These are phyloP conservation scores for Peromyscus polionotus DNA, from an alignment of 2,113 vertebrate species.

Conservation along the genomic window DNA sequence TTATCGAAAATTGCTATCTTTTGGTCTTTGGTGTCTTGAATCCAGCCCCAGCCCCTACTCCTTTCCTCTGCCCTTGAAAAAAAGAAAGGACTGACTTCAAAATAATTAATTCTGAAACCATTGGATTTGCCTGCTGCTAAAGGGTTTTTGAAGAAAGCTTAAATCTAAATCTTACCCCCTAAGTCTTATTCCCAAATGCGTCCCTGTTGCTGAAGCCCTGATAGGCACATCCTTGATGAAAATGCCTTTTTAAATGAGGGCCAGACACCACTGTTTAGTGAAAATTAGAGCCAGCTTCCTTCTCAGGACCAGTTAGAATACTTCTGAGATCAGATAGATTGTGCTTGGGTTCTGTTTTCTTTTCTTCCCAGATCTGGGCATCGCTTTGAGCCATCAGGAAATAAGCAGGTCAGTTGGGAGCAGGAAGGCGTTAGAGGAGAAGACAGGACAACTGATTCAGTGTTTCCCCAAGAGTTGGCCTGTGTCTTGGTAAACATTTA, in stretches of 20 bases:
- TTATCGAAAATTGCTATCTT: slow-evolving; percentile 57
- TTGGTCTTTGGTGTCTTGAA: slow-evolving; percentile 54
- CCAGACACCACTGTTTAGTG: slow-evolving; percentile 81
- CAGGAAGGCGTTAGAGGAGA: not conserved
- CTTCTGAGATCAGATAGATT: slow-evolving; percentile 69
- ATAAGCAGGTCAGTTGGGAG: not conserved
- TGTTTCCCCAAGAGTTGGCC: not conserved
- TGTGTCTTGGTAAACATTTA: not conserved
- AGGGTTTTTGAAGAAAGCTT: slow-evolving; percentile 79
- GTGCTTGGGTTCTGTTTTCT: slow-evolving; percentile 53
- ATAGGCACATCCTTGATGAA: slow-evolving; percentile 78
- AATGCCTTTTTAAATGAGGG: slow-evolving; percentile 81
- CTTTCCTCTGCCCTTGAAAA: slow-evolving; percentile 54
- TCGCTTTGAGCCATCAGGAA: slow-evolving; percentile 55
- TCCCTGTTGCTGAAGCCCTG: slow-evolving; percentile 71
- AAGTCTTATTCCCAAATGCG: slow-evolving; percentile 75
- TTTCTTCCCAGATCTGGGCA: slow-evolving; percentile 49
- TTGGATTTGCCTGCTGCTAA: slow-evolving; percentile 71
- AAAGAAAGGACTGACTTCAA: slow-evolving; percentile 72
- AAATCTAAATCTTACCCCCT: slow-evolving; percentile 77
- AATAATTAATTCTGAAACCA: slow-evolving; percentile 82
- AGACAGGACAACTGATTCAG: slow-evolving; percentile 8
- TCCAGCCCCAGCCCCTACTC: not conserved
- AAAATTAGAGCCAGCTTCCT: slow-evolving; percentile 83
- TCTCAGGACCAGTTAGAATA: slow-evolving; percentile 70